Conservation (phyloP, 2,888 invertebrate genomes). For the Pristionchus japonicus region DNA sequence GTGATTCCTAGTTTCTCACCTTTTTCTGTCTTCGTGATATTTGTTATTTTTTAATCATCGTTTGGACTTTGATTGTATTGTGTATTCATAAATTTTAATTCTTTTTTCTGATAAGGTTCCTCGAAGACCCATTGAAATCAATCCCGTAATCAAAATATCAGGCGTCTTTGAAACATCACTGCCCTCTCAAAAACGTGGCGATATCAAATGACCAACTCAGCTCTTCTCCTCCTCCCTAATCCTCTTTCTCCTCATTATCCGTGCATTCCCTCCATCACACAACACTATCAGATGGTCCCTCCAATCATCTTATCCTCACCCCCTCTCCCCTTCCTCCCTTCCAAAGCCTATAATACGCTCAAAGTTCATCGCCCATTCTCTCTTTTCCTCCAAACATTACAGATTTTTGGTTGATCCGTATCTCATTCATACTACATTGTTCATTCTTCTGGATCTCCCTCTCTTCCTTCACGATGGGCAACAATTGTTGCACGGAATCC, state of each 20-base stretch:
- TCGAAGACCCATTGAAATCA: no score
- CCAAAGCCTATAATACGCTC: constrained; percentile 13
- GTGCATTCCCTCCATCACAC: not conserved
- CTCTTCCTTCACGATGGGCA: constrained; percentile 28
- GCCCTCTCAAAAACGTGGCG: not conserved
- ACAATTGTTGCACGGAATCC: constrained; percentile 33
- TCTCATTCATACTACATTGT: not conserved
- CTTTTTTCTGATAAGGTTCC: no score
- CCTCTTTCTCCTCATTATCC: not conserved
- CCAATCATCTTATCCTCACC: not conserved
- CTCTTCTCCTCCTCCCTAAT: not conserved
- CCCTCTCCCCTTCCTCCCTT: not conserved
- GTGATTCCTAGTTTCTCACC: not conserved
- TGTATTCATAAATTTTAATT: not conserved
- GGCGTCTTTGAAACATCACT: not conserved
- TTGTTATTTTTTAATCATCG: not conserved
- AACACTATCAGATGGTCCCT: not conserved
- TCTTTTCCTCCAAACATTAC: not conserved
- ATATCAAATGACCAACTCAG: not conserved
- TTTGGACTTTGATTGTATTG: not conserved
- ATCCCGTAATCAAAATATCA: not conserved
- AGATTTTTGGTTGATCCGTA: not conserved
- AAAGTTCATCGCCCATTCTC: not conserved
- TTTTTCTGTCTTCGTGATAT: not conserved
- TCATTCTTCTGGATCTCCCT: not conserved